Percentiles rank a stretch among this genome's conserved stretches.
Evolutionary conservation across 2,113 vertebrate genomes (phyloP).

Genomic region (Pangasianodon hypophthalmus): DNA sequence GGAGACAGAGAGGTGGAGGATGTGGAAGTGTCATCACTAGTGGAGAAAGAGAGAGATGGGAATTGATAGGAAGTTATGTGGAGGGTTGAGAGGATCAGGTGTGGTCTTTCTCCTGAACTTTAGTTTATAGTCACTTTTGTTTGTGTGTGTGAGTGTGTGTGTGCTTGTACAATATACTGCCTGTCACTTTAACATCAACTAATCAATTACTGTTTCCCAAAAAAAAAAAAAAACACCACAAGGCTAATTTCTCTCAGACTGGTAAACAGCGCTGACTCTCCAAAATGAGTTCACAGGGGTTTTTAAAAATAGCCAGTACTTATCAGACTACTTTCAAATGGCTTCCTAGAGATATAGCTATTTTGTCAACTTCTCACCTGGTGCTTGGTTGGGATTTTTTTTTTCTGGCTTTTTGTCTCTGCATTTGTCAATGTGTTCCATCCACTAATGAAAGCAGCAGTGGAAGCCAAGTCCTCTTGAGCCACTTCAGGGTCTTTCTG

Average conservation of each 20-base stretch:
- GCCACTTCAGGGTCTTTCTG: neutral
- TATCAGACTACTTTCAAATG: neutral
- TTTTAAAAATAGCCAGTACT: neutral
- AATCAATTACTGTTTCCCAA: no score
- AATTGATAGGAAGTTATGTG: neutral
- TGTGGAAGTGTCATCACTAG: no score
- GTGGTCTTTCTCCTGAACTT: neutral
- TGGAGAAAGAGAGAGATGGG: neutral
- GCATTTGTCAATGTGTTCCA: neutral
- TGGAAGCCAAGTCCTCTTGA: neutral
- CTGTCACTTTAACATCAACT: no score
- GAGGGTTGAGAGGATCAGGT: neutral
- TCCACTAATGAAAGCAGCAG: neutral
- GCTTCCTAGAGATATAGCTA: no score
- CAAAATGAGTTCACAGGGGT: neutral
- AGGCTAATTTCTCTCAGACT: neutral
- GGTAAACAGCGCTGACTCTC: neutral
- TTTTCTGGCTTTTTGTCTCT: no score
- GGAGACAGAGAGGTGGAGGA: no score
- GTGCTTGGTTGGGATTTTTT: no score
- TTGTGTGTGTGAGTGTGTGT: neutral
- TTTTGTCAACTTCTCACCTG: no score
- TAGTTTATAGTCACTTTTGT: neutral
- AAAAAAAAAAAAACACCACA: neutral
- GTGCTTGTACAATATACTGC: neutral